phyloP scores from a whole-genome alignment of 2,797 vertebrate species.

The Lagorchestes hirsutus region DNA sequence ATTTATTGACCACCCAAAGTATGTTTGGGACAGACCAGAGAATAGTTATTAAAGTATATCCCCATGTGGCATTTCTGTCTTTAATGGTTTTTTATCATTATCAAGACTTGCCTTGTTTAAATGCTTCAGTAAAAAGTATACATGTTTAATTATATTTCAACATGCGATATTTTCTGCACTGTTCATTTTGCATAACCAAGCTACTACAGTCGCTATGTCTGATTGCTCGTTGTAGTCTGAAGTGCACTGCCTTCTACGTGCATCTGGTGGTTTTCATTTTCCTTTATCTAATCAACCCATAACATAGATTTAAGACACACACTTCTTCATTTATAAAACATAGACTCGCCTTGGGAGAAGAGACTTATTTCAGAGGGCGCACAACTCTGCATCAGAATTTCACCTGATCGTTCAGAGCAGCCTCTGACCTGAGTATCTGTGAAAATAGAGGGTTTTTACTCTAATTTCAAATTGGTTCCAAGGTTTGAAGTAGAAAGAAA shows the following conservation, averaged over 20 bases:
- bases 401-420: constrained; percentile 24
- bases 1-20: constrained; percentile 39
- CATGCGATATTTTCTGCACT: constrained; percentile 45
- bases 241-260: constrained; percentile 10
- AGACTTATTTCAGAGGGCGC: neutral
- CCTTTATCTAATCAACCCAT: neutral
- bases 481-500: constrained; percentile 26
- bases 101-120: constrained; percentile 57
- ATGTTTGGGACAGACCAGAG: constrained; percentile 19
- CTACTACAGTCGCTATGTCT: neutral
- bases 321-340: constrained; percentile 54
- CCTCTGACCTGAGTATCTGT: constrained; percentile 34
- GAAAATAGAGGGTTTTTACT: constrained; percentile 10
- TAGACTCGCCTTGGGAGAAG: constrained; percentile 20
- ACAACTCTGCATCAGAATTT: constrained; percentile 48
- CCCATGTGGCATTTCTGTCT: constrained; percentile 25
- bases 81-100: constrained; percentile 15
- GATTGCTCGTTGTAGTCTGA: neutral
- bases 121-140: constrained; percentile 29
- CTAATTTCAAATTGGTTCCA: constrained; percentile 40
- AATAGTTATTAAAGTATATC: constrained; percentile 56
- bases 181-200: constrained; percentile 4
- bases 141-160: constrained; percentile 28
- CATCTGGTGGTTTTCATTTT: constrained; percentile 24
- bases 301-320: neutral